Evolutionary conservation across 2,113 vertebrate genomes (phyloP).

Genomic region (Cavia aperea): DNA sequence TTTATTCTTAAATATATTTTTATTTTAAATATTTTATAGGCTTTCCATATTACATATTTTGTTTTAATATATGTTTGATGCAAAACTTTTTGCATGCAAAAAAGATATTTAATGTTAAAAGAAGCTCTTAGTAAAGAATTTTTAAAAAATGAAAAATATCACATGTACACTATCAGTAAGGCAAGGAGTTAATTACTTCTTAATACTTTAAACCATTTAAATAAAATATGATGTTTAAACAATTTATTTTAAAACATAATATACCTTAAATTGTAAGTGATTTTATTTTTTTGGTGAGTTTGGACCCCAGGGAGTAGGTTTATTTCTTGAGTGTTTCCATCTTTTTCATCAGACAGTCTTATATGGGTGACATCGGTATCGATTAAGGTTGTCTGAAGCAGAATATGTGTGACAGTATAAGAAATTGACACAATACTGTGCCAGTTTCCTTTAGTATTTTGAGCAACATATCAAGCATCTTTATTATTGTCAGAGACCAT

Average conservation of each 20-base stretch:
- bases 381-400: neutral
- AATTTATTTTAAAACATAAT: neutral
- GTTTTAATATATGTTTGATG: neutral
- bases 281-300: neutral
- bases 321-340: neutral
- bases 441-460: neutral
- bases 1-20: neutral
- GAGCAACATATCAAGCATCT: neutral
- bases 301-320: neutral
- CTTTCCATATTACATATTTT: neutral
- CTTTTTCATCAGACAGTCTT: neutral
- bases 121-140: no score
- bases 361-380: neutral
- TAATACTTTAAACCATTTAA: neutral
- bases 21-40: neutral
- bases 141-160: no score
- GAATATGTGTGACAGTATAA: neutral
- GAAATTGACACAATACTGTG: neutral
- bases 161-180: no score
- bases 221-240: neutral
- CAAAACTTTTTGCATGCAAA: neutral
- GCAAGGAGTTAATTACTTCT: neutral
- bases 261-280: neutral
- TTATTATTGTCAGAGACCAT: neutral
- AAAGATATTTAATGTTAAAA: no score